These are phyloP conservation scores for Riparia riparia DNA, from an alignment of 2,113 vertebrate species.

Conservation along the genomic window DNA sequence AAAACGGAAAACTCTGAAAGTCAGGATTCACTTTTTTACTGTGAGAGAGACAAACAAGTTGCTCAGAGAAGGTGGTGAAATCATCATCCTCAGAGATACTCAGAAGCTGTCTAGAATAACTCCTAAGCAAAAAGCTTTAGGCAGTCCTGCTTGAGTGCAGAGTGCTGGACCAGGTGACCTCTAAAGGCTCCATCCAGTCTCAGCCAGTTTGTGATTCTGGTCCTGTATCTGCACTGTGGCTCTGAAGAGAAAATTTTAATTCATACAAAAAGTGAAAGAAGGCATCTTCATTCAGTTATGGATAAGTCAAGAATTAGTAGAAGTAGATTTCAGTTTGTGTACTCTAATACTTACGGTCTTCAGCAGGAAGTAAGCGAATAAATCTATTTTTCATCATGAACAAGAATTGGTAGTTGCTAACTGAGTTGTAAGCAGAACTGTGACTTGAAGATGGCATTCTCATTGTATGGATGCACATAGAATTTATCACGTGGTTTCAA, in stretches of 20 bases:
- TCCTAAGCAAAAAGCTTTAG: not conserved
- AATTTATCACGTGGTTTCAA: not conserved
- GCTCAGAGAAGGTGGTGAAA: not conserved
- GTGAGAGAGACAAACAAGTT: not conserved
- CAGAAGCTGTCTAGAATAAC: not conserved
- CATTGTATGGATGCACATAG: not conserved
- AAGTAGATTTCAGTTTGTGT: not conserved
- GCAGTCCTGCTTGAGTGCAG: not conserved
- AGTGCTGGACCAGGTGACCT: not conserved
- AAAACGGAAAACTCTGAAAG: not conserved
- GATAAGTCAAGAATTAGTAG: not conserved
- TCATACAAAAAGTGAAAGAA: conserved; percentile 22
- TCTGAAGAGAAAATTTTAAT: not conserved
- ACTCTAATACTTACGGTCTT: not conserved
- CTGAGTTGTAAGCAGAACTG: not conserved
- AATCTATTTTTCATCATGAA: not conserved
- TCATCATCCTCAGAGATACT: not conserved
- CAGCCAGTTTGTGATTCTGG: not conserved
- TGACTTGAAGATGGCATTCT: not conserved
- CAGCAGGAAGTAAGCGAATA: not conserved
- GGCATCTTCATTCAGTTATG: not conserved
- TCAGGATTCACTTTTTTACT: not conserved
- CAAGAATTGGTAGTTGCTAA: not conserved
- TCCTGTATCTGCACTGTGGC: not conserved
- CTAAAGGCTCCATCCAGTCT: not conserved